Evolutionary conservation across 2,888 invertebrate species (phyloP).

Genomic region (Eilema griseolum): DNA sequence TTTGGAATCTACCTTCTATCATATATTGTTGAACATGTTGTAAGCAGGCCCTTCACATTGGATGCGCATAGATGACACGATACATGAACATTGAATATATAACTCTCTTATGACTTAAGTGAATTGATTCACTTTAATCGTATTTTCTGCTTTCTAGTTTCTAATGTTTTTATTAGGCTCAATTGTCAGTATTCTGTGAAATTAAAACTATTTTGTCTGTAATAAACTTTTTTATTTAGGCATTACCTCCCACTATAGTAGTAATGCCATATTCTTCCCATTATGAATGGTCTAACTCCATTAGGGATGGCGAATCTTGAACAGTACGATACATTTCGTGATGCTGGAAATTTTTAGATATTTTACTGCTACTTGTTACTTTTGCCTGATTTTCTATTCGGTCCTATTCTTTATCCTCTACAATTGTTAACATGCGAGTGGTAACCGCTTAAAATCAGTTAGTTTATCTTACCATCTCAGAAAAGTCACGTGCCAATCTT

Average conservation of each 20-base stretch:
- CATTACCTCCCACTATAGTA: no score
- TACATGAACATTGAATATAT: slow-evolving; percentile 36
- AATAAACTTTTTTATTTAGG: background rate
- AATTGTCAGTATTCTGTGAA: background rate
- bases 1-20: slow-evolving; percentile 49
- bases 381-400: background rate
- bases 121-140: slow-evolving; percentile 1
- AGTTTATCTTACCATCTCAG: background rate
- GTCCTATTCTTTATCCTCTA: background rate
- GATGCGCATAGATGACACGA: slow-evolving; percentile 47
- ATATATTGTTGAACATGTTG: slow-evolving; percentile 20
- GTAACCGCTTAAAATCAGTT: no score
- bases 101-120: slow-evolving; percentile 14
- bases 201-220: background rate
- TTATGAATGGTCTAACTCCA: no score
- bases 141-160: slow-evolving; percentile 11
- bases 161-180: background rate
- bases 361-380: background rate
- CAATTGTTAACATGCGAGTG: no score
- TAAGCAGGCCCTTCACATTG: slow-evolving; percentile 36
- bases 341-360: background rate
- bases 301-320: background rate
- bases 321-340: background rate
- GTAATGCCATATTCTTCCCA: no score
- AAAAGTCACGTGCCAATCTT: background rate